phyloP scores from a whole-genome alignment of 2,797 vertebrate species.

The Lacerta bilineata region DNA sequence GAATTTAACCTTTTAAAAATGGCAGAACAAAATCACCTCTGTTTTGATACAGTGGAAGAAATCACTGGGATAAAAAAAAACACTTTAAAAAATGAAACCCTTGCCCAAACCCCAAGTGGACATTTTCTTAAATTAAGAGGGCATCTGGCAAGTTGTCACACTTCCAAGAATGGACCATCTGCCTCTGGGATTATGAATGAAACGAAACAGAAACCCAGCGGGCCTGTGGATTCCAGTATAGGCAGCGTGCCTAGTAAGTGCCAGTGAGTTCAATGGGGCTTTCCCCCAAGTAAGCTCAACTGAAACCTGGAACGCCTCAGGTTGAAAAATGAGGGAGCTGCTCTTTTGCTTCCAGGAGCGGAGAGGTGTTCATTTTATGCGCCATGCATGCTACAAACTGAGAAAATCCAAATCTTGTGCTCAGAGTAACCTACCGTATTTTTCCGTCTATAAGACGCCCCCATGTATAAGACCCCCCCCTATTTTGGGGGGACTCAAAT shows the following conservation, averaged over 20 bases:
- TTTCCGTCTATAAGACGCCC: too few species aligned
- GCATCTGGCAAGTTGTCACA: slow-evolving; percentile 18
- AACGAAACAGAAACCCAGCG: slow-evolving; percentile 12
- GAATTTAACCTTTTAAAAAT: not conserved
- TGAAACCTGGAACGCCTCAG: not conserved
- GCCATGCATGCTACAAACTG: not conserved
- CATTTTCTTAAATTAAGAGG: not conserved
- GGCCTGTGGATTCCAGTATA: not conserved
- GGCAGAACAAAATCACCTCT: not conserved
- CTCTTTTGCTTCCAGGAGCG: not conserved
- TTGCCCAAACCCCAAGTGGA: slow-evolving; percentile 16
- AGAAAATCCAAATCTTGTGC: not conserved
- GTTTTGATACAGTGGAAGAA: slow-evolving; percentile 6
- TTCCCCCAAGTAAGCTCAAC: too few species aligned
- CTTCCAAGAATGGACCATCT: slow-evolving; percentile 8
- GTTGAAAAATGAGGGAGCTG: not conserved
- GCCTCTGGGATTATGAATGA: not conserved
- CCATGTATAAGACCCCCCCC: too few species aligned
- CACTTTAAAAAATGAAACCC: slow-evolving; percentile 1
- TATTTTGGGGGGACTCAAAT: too few species aligned
- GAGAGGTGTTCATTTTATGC: not conserved
- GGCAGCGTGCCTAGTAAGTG: not conserved
- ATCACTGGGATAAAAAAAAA: not conserved
- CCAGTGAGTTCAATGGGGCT: not conserved
- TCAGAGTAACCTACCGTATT: not conserved